Evolutionary conservation across 2,797 vertebrate species (phyloP), one percentile per base, ranked within the genome.

Genomic region (Alfaro cultratus): DNA sequence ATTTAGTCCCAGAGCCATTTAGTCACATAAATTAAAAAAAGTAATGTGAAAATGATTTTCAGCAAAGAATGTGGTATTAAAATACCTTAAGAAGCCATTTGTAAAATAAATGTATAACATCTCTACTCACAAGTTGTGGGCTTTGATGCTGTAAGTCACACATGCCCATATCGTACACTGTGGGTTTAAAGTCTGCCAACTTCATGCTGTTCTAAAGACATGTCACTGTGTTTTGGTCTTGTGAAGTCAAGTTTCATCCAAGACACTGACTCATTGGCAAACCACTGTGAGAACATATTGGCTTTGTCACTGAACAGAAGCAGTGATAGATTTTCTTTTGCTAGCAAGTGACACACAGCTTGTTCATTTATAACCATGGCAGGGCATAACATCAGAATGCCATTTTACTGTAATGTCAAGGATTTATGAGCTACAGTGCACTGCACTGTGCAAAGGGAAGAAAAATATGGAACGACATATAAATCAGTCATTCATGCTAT

Each of bases 341-440:
- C 83, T 78, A 72, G 31, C 77, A 73, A 67, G 21, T 73, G 67
- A 88, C 45, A 82, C 85, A 49, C 79, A 82, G 75, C 55, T 86
- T 57, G 49, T 64, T 82, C 79, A 90, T 90, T 57, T 77, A 82
- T 82, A 87, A 86, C 57, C 13, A 45, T 47, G 74, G 60, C 78
- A 84, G 76, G 70, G 55, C 46, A 49, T 82, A 74, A 82, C 29
- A 3, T 76, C 57, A 47, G 51, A 68, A 74, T 49, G 62, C 71
- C 72, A 87, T 74, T 89, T 83, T 72, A 21, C 60, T 51, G 47
- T 82, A 80, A 83, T 84, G 36, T 72, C 6, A 0, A 39, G 29
- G 80, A 88, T 92, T 86, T 82, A 87, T 89, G 85, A 76, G 80
- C 53, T 43, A 41, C 47, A 29, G 12, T 62, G 62, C 43, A 29